phyloP scores from a whole-genome alignment of 2,113 vertebrate genomes.

The Scortum barcoo region DNA sequence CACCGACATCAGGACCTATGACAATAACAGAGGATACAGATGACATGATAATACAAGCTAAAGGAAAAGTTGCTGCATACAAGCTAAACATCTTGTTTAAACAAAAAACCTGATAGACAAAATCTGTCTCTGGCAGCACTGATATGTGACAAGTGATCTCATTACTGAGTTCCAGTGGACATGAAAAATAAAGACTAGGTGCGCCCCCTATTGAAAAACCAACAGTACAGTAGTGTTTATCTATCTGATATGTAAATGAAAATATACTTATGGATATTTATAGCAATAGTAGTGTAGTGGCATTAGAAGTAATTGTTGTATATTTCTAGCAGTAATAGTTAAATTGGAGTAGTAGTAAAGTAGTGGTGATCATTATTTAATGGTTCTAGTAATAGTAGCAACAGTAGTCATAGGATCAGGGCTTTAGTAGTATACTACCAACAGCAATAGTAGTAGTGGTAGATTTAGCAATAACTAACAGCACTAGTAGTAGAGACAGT shows the following conservation, averaged over 20 bases:
- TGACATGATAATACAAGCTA: not conserved
- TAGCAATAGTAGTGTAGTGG: not conserved
- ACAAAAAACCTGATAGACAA: constrained; percentile 15
- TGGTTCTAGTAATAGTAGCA: not conserved
- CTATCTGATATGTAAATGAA: not conserved
- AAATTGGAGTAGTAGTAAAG: not conserved
- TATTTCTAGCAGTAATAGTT: not conserved
- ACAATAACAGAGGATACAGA: not conserved
- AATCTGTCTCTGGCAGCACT: not conserved
- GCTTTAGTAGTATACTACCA: not conserved
- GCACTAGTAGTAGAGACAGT: not conserved
- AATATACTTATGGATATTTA: not conserved
- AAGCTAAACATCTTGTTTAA: constrained; percentile 15
- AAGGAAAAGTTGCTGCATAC: not conserved
- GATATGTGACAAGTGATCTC: constrained; percentile 8
- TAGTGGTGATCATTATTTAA: not conserved
- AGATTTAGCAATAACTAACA: not conserved
- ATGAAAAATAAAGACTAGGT: not conserved
- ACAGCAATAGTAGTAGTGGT: not conserved
- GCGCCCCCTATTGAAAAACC: constrained; percentile 34
- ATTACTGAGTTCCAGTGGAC: constrained; percentile 9
- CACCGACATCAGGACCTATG: constrained; percentile 91
- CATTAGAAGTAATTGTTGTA: not conserved
- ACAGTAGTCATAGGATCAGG: not conserved
- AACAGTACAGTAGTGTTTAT: not conserved